A percentile compares a stretch with the other conserved stretches of the same genome.
phyloP scores from a whole-genome alignment of 2,888 invertebrate genomes.

The Choreutis nemorana region DNA sequence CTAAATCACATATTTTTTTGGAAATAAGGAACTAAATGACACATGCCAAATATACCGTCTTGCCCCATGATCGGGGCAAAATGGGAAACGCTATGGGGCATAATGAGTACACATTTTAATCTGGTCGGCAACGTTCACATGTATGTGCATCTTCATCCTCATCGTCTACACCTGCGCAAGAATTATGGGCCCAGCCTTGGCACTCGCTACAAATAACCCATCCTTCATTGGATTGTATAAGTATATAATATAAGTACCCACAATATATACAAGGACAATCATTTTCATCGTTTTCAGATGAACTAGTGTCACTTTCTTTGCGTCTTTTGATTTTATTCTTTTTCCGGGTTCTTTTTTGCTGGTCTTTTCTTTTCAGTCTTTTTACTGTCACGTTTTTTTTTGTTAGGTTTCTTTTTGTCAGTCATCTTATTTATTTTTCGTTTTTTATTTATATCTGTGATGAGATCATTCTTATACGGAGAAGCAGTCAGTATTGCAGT shows the following conservation, averaged over 20 bases:
- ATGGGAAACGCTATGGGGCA: slow-evolving; percentile 7
- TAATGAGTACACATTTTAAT: slow-evolving; percentile 10
- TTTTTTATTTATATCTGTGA: slow-evolving; percentile 1
- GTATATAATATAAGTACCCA: slow-evolving; percentile 8
- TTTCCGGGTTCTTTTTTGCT: neutral
- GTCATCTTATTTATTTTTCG: slow-evolving; percentile 1
- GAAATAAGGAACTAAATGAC: slow-evolving; percentile 6
- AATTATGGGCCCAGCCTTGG: slow-evolving; percentile 15
- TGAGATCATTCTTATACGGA: slow-evolving; percentile 7
- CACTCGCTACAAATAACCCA: slow-evolving; percentile 14
- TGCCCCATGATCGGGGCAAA: slow-evolving; percentile 7
- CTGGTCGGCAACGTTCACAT: slow-evolving; percentile 11
- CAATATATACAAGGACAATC: slow-evolving; percentile 13
- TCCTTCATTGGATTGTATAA: slow-evolving; percentile 12
- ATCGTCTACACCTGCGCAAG: slow-evolving; percentile 13
- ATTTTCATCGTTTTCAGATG: slow-evolving; percentile 8
- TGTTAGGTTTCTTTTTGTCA: too few relatives aligned
- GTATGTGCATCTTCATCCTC: slow-evolving; percentile 12
- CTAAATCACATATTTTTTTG: slow-evolving; percentile 7
- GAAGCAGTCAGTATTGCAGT: slow-evolving; percentile 8
- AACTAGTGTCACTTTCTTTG: slow-evolving; percentile 4
- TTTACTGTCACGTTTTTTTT: too few relatives aligned
- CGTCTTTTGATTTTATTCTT: slow-evolving; percentile 7
- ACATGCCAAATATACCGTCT: slow-evolving; percentile 9
- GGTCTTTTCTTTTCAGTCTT: neutral